Conservation (phyloP, 2,113 vertebrate genomes). For the Megaptera novaeangliae region DNA sequence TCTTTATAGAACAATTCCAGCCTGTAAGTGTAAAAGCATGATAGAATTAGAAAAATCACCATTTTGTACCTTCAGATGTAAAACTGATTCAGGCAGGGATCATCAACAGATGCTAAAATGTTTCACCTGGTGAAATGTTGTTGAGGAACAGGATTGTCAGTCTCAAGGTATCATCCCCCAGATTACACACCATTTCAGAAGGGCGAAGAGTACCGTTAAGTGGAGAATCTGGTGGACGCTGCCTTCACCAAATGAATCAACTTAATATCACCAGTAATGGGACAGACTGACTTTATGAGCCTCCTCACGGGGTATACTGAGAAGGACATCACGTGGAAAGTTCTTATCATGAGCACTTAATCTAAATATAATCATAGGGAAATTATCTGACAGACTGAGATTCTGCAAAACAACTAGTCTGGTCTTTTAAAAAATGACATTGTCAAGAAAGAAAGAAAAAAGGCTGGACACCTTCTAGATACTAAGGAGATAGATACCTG, state of each 20-base stretch:
- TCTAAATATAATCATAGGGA: background rate
- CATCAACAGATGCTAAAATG: background rate
- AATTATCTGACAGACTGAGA: background rate
- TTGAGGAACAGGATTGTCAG: background rate
- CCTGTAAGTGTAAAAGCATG: background rate
- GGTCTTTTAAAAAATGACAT: background rate
- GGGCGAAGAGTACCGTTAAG: background rate
- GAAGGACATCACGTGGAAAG: background rate
- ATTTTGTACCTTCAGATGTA: background rate
- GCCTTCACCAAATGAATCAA: background rate
- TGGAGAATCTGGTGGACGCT: background rate
- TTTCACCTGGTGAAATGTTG: background rate
- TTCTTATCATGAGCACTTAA: background rate
- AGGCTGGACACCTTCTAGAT: background rate
- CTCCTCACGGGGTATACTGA: rapidly evolving
- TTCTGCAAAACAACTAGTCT: background rate
- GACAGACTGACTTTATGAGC: background rate
- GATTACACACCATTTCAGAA: background rate
- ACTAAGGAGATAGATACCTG: background rate
- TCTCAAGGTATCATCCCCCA: background rate
- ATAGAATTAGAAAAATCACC: background rate
- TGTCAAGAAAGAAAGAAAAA: background rate
- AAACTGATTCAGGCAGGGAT: background rate
- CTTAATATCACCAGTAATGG: background rate
- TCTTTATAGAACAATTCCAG: background rate